These are phyloP conservation scores for Bucco capensis DNA, from an alignment of 2,113 vertebrate species.

Conservation along the genomic window DNA sequence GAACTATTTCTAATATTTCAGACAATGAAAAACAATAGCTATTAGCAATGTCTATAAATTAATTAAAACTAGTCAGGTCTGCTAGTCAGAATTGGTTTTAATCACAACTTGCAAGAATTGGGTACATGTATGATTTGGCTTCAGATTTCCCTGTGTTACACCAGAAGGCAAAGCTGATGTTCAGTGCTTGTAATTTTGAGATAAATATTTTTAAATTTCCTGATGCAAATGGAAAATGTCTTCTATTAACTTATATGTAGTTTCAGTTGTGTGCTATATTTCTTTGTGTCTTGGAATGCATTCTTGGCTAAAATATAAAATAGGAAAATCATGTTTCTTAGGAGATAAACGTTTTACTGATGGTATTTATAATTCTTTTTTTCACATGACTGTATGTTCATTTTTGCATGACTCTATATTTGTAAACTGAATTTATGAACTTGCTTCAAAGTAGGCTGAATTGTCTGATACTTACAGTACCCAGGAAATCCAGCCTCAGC, in stretches of 20 bases:
- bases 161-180: background rate
- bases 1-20: background rate
- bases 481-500: background rate
- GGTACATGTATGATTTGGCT: background rate
- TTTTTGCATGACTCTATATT: background rate
- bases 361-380: background rate
- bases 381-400: too few relatives aligned
- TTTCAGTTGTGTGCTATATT: background rate
- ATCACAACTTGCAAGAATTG: background rate
- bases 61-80: background rate
- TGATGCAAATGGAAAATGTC: background rate
- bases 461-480: constrained; percentile 36
- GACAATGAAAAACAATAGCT: background rate
- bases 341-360: background rate
- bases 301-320: background rate
- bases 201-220: background rate
- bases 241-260: background rate
- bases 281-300: background rate
- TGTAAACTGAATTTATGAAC: constrained; percentile 46
- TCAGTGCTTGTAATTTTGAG: background rate
- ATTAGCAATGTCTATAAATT: background rate
- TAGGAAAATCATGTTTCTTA: background rate
- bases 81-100: background rate
- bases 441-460: background rate
- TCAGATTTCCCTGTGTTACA: background rate